These are phyloP conservation scores for Chloropsis hardwickii DNA, from an alignment of 2,113 vertebrate genomes.

Conservation along the genomic window DNA sequence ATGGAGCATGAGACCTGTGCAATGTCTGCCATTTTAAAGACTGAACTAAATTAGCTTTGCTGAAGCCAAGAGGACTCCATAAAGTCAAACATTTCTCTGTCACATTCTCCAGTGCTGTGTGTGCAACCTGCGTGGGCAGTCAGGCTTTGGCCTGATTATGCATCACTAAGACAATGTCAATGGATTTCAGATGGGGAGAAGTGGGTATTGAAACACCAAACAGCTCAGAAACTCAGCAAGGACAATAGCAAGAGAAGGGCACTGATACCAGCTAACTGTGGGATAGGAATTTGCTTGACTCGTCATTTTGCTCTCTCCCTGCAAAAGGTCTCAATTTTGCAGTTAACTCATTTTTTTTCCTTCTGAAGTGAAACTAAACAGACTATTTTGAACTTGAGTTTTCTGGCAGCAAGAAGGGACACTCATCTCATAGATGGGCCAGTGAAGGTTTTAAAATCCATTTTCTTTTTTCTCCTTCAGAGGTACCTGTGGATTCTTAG, in stretches of 20 bases:
- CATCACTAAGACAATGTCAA: not conserved
- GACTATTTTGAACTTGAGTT: not conserved
- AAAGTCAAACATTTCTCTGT: not conserved
- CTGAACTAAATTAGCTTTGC: not conserved
- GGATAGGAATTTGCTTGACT: slow-evolving; percentile 20
- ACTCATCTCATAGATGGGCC: not conserved
- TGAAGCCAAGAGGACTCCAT: not conserved
- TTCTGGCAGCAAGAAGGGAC: not conserved
- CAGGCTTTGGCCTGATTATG: not conserved
- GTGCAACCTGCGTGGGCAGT: not conserved
- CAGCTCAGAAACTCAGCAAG: not conserved
- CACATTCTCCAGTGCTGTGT: not conserved
- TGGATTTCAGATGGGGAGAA: not conserved
- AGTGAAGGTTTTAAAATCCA: not conserved
- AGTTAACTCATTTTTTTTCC: not conserved
- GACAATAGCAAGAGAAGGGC: not conserved
- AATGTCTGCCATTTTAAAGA: not conserved
- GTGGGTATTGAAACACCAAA: not conserved
- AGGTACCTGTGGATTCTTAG: not conserved
- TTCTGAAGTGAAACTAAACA: not conserved
- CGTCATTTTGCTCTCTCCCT: not conserved
- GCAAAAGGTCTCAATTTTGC: not conserved
- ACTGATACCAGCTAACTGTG: not conserved
- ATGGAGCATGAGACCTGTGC: not conserved
- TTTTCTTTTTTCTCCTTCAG: not conserved